Evolutionary conservation across 2,797 vertebrate genomes (phyloP), one percentile per base, ranked within the genome.

Genomic region (Myotis myotis): DNA sequence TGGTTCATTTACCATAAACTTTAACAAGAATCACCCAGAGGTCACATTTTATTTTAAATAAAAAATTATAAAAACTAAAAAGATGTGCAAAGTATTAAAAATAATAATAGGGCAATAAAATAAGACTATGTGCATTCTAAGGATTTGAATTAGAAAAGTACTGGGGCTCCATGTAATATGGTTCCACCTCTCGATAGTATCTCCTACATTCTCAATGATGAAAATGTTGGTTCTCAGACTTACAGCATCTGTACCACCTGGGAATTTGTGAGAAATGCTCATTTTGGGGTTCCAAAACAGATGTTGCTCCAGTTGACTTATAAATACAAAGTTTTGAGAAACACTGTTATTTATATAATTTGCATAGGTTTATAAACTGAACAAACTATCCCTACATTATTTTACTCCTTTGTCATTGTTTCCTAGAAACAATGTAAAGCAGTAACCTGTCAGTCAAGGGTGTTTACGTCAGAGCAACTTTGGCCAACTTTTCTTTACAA

Each of bases 11-110:
- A 66, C 15, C 33, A 49, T 78, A 25, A 62, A 22, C 6, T 71
- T 76, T 72, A 80, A 36, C 25, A 93, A 93, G 16, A 85, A 71
- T 84, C 60, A 19, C 19, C 4, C 15, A 89, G 13, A 93, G 17
- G 2, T 83, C 64, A 89, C 0, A 8, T 68, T 38, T n/a, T 53
- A 68, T 60, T 82, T 79, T 86, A 30, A 86, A 66, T 80, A 9
- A 90, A 87, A 20, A 23, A 90, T 74, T 23, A 89, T 13, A 83
- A 86, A 88, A 90, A 36, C 10, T 51, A 70, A 93, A 91, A 89
- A 19, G 2, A 75, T 10, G 2, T n/a, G 6, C 76, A 20, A 75
- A 78, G 66, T 30, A 72, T 57, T 79, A 71, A 85, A 68, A 68
- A 38, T 62, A 91, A n/a, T 17, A 83, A 90, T 17, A 3, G 87